Percentiles rank a stretch among this genome's conserved stretches.
Conservation (phyloP, 2,888 invertebrate genomes). For the Hydroisotoma schaefferi region DNA sequence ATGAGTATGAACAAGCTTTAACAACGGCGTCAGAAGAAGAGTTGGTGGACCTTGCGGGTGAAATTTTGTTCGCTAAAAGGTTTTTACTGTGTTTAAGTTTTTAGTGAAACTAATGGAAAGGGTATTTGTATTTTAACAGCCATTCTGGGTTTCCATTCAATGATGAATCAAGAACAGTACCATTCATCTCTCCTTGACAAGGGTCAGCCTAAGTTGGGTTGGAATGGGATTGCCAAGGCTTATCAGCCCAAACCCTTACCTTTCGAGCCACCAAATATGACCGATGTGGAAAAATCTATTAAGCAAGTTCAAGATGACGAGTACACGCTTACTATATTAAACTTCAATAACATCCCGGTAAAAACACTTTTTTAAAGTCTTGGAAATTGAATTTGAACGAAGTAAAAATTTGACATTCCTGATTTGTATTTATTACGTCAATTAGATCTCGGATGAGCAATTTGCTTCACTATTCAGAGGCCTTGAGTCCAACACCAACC, state of each 20-base stretch:
- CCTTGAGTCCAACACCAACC: conserved; percentile 80
- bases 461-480: conserved; percentile 84
- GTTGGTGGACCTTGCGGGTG: conserved; percentile 95
- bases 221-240: conserved; percentile 93
- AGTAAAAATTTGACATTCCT: neutral
- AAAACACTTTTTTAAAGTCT: neutral
- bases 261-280: conserved; percentile 93
- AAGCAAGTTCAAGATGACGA: conserved; percentile 86
- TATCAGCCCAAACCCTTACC: conserved; percentile 86
- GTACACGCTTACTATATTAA: conserved; percentile 80
- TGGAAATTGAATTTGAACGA: neutral
- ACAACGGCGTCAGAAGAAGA: conserved; percentile 86
- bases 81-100: neutral
- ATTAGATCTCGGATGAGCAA: conserved; percentile 95
- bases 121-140: conserved; percentile 59
- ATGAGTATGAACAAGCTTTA: conserved; percentile 90
- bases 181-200: conserved; percentile 84
- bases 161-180: conserved; percentile 98
- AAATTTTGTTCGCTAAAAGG: neutral
- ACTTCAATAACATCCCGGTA: conserved; percentile 99
- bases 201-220: conserved; percentile 66
- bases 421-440: no score
- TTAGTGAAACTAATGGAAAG: neutral
- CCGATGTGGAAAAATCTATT: conserved; percentile 90
- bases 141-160: conserved; percentile 98